Evolutionary conservation across 2,888 invertebrate genomes (phyloP).

Genomic region (Adineta ricciae): DNA sequence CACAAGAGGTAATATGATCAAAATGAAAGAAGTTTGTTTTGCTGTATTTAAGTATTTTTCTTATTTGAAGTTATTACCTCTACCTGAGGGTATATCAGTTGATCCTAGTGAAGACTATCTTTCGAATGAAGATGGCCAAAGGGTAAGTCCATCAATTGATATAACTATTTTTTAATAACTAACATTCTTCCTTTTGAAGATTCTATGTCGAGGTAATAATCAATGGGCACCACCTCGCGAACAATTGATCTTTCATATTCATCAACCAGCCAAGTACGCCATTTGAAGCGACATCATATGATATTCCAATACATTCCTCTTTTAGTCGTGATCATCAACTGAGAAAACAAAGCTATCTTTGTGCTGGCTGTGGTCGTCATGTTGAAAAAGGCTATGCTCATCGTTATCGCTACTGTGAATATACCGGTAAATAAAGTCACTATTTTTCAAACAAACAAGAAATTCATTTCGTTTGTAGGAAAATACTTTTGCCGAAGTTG

Average conservation of each 20-base stretch:
- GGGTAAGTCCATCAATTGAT: too few species aligned
- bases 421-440: background rate
- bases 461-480: constrained; percentile 53
- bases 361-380: constrained; percentile 32
- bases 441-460: too few species aligned
- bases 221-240: constrained; percentile 32
- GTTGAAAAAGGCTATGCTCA: constrained; percentile 27
- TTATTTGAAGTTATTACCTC: constrained; percentile 57
- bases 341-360: constrained; percentile 26
- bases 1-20: background rate
- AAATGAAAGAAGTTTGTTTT: too few species aligned
- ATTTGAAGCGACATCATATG: background rate
- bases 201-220: constrained; percentile 21
- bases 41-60: too few species aligned
- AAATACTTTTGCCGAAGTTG: constrained; percentile 76
- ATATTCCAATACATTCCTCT: background rate
- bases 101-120: constrained; percentile 60
- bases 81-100: constrained; percentile 64
- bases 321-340: constrained; percentile 22
- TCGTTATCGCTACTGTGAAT: constrained; percentile 27
- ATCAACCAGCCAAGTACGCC: background rate
- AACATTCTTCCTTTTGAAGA: background rate
- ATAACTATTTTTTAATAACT: background rate
- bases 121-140: constrained; percentile 36
- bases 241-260: constrained; percentile 27